Evolutionary conservation across 2,888 invertebrate species (phyloP).

Genomic region (Lasioglossum calceatum): DNA sequence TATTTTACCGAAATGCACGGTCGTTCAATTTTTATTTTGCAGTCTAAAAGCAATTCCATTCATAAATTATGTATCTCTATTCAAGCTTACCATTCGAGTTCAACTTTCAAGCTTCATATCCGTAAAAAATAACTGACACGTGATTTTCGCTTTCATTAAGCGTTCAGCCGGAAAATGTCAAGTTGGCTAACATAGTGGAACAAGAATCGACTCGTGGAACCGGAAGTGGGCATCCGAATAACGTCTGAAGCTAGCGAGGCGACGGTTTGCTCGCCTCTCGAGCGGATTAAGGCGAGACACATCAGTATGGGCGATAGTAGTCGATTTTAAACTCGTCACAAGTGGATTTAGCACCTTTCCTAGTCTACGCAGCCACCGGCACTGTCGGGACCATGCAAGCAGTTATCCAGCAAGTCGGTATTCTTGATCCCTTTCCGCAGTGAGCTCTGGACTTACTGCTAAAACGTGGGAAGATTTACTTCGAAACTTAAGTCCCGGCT

Average conservation of each 20-base stretch:
- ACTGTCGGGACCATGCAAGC: conserved; percentile 65
- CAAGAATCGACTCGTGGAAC: background rate
- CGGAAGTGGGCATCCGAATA: conserved; percentile 2
- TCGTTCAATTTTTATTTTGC: background rate
- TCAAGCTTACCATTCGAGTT: background rate
- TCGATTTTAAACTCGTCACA: conserved; percentile 80
- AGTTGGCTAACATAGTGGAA: background rate
- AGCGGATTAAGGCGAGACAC: conserved; percentile 66
- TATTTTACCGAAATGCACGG: background rate
- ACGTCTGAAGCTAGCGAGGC: background rate
- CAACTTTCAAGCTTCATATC: background rate
- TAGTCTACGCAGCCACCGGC: conserved; percentile 68
- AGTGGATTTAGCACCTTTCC: conserved; percentile 79
- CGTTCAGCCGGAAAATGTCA: background rate
- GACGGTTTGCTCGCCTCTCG: conserved; percentile 39
- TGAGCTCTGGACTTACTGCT: conserved; percentile 84
- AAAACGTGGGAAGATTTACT: conserved; percentile 84
- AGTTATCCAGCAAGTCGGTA: conserved; percentile 76
- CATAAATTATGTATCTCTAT: background rate
- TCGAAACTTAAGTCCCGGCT: conserved; percentile 82
- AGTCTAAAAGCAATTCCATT: background rate
- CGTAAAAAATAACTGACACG: background rate
- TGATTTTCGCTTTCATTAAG: background rate
- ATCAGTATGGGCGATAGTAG: conserved; percentile 76
- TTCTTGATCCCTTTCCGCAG: conserved; percentile 80